A percentile compares a stretch with the other conserved stretches of the same genome.
Evolutionary conservation across 2,888 invertebrate species (phyloP).

Genomic region (Odontothrips loti): DNA sequence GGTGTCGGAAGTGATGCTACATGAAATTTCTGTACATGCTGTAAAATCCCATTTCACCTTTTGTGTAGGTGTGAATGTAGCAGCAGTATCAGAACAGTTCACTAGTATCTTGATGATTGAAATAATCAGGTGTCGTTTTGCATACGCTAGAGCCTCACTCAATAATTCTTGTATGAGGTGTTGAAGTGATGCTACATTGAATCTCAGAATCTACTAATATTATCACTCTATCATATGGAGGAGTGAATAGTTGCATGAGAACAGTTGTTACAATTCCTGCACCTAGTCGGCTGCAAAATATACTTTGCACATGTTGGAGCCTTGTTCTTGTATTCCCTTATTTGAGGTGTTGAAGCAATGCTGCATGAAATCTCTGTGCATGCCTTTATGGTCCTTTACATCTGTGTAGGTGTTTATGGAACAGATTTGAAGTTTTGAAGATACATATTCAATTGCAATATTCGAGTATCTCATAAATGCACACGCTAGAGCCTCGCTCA

Average conservation of each 20-base stretch:
- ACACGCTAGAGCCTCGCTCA: background rate
- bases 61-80: no score
- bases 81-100: background rate
- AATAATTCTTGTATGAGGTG: background rate
- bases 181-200: slow-evolving; percentile 19
- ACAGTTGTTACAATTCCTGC: no score
- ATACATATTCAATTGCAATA: no score
- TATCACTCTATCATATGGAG: no score
- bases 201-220: no score
- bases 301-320: background rate
- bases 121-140: no score
- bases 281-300: no score
- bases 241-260: no score
- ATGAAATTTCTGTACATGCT: background rate
- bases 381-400: background rate
- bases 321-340: background rate
- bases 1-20: slow-evolving; percentile 14
- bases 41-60: background rate
- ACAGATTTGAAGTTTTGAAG: no score
- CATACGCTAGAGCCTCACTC: slow-evolving; percentile 3
- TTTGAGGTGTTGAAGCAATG: background rate
- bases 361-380: background rate
- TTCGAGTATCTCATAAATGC: background rate
- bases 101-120: no score
- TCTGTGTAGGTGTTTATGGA: no score